These are phyloP conservation scores for Meloidogyne floridensis DNA, from an alignment of 1,140 invertebrate species.

Conservation along the genomic window DNA sequence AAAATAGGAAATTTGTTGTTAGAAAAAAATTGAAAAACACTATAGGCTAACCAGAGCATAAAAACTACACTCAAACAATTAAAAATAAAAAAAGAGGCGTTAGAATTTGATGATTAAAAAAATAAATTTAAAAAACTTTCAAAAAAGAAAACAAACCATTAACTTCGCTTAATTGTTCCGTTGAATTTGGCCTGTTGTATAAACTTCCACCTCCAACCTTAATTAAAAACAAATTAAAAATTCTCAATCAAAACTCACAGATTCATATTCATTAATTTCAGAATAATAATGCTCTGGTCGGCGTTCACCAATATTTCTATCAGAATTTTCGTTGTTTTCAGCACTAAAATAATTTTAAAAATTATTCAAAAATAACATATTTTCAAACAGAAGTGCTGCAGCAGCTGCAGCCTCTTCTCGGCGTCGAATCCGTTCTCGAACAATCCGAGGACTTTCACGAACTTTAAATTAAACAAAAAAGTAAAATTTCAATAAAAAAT, in stretches of 20 bases:
- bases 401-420: slow-evolving; percentile 1
- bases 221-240: neutral
- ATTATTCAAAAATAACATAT: neutral
- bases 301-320: neutral
- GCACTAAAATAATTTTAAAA: neutral
- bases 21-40: too few relatives aligned
- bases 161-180: neutral
- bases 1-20: too few relatives aligned
- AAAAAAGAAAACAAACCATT: neutral
- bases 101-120: too few relatives aligned
- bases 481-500: neutral
- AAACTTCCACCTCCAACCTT: slow-evolving; percentile 3
- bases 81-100: too few relatives aligned
- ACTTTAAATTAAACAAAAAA: neutral
- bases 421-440: neutral
- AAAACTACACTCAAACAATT: too few relatives aligned
- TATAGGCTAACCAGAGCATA: too few relatives aligned
- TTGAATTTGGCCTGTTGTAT: neutral
- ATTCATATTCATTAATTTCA: slow-evolving; percentile 1
- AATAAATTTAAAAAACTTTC: neutral
- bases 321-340: slow-evolving; percentile 4
- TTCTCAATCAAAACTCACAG: neutral
- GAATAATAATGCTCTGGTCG: neutral
- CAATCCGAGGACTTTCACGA: neutral
- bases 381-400: neutral